phyloP scores from a whole-genome alignment of 35 echinoderm and acorn worm genomes.

The Apostichopus californicus region DNA sequence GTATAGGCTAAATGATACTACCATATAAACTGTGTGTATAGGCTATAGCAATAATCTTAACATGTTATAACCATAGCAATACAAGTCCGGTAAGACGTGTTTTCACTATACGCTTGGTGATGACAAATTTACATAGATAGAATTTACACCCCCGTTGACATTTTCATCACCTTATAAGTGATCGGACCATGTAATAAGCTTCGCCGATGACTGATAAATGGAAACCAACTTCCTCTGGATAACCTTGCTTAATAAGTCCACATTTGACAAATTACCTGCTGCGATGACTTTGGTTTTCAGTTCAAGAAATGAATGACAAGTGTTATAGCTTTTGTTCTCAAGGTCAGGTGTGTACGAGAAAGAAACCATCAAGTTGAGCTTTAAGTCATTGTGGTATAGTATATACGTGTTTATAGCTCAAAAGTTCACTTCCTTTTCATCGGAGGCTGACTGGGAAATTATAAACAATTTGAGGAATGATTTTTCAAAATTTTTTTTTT shows the following conservation, averaged over 20 bases:
- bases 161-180: constrained; percentile 2
- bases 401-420: no score
- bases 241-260: no score
- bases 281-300: neutral
- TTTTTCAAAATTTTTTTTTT: no score
- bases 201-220: neutral
- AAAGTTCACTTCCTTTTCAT: no score
- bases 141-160: constrained; percentile 6
- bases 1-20: no score
- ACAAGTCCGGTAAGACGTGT: neutral
- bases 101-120: neutral
- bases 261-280: neutral
- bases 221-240: neutral
- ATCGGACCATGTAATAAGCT: constrained; percentile 8
- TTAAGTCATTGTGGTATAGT: no score
- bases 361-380: no score
- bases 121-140: constrained; percentile 3
- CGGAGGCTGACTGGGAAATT: no score
- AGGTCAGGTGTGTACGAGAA: neutral
- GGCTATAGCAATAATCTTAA: neutral
- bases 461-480: no score
- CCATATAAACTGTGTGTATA: no score
- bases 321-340: neutral
- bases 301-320: neutral
- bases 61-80: neutral